Evolutionary conservation across 64 coral and sea anemone genomes (phyloP), one percentile per base, ranked within the genome.

Genomic region (Porites australiensis): DNA sequence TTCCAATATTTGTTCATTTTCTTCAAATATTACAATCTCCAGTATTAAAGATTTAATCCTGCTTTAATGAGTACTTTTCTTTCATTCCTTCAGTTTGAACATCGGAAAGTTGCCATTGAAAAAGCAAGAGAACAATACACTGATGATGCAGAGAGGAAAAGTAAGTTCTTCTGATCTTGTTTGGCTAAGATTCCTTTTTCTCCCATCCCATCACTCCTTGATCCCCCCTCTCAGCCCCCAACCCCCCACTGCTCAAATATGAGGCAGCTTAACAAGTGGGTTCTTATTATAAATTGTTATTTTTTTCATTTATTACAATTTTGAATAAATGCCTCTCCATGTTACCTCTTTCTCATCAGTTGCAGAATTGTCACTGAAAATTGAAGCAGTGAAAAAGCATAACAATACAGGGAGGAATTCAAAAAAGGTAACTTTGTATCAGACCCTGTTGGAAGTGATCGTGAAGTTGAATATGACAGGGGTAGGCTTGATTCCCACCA

Each of bases 31-130:
- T 37, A 37, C 27, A 37, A 37, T 37, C 27, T 37, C 0, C 27
- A 37, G 1, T 37, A 67, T 55, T 65, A n/a, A 51, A 64, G 67
- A 12, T 22, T 59, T 47, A 9, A 46, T 14, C 15, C 20, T 47
- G 14, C 72, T 6, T 19, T 48, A 51, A 3, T 1, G 27, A 37
- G 27, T 37, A 58, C 13, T 37, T 3, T 19, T 85, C 19, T 66
- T 66, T 19, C 18, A 67, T 67, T 9, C 18, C 6, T 67, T 37
- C 72, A 95, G 94, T 69, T 52, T 74, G 94, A 95, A 47, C 82
- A 88, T 50, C 86, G 84, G 74, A 95, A 95, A 82, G 64, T 93
- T 72, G 91, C 82, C 44, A 44, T 92, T 19, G 53, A 92, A 79
- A 79, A 88, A 87, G 13, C 73, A 73, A 92, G 74, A 73, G 21